Base-by-base conservation (phyloP, 1,140 invertebrate species). In the Megathymus violae region DNA sequence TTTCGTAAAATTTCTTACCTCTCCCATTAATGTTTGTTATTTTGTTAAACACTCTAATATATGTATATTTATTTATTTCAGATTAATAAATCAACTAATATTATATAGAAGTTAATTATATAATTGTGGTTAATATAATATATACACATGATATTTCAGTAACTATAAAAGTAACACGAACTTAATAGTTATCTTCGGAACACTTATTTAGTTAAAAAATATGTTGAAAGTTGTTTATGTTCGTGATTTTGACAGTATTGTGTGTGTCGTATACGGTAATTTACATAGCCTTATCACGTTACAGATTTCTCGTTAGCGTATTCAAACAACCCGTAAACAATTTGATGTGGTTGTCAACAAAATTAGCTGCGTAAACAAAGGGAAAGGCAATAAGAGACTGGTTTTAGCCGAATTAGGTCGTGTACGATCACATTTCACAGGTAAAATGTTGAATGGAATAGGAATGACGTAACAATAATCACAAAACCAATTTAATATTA, bases 221-320 rank as follows among this genome's bases (percentile, higher is more conserved):
- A n/a, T n/a, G n/a, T n/a, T n/a, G n/a, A n/a, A n/a, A n/a, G n/a
- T n/a, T 50, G n/a, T 51, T 34, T 52, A 22, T 41, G 40, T 27
- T 19, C 14, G 11, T 43, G 19, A 16, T 22, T 25, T 10, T 27
- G 19, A 10, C 38, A 41, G 16, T 27, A 41, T 17, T 3, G 4
- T 41, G 9, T 36, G 41, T 56, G 52, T 56, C 19, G 38, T 17
- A 56, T 56, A 31, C 40, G 10, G 10, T 44, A 56, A 56, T 56
- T 56, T 44, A 56, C 22, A 52, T 60, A 34, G 41, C 62, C 41
- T 50, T 63, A 66, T 69, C 44, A 44, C 51, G 25, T 71, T 65
- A 64, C 67, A 56, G 44, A 64, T 75, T 72, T 75, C 69, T 69
- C 58, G 50, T 65, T 72, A 67, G 61, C 50, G 19, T 58, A 38